phyloP scores from a whole-genome alignment of 2,113 vertebrate species.

The Lophura nycthemera region DNA sequence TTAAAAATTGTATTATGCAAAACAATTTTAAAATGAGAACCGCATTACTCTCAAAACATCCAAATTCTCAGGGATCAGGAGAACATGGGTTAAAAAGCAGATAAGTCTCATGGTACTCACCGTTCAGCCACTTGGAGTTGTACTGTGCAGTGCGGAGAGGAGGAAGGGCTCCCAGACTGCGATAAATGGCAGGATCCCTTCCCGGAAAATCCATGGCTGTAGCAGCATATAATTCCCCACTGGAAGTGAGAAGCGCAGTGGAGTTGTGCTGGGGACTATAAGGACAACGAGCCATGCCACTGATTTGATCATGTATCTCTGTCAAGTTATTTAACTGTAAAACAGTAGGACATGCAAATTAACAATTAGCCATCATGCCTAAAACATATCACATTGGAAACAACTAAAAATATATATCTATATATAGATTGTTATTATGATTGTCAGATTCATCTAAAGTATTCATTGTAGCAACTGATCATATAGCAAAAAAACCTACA shows the following conservation, averaged over 20 bases:
- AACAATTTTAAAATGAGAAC: not conserved
- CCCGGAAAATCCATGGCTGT: conserved; percentile 98
- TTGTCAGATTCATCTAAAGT: not conserved
- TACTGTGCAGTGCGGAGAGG: conserved; percentile 96
- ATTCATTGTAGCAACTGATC: not conserved
- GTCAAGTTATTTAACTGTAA: conserved; percentile 91
- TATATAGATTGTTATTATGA: not conserved
- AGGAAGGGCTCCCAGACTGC: conserved; percentile 91
- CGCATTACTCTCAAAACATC: not conserved
- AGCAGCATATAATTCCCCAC: conserved; percentile 94
- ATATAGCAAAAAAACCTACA: not conserved
- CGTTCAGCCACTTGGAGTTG: conserved; percentile 99
- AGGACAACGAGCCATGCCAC: conserved; percentile 97
- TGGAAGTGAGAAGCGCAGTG: conserved; percentile 94
- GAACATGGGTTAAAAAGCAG: not conserved
- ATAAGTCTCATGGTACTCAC: conserved; percentile 69
- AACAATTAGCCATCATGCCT: not conserved
- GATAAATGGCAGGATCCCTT: conserved; percentile 95
- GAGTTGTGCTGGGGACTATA: conserved; percentile 98
- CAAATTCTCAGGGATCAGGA: not conserved
- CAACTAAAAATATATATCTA: not conserved
- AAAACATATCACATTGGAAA: not conserved
- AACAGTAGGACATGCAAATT: not conserved
- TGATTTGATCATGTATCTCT: conserved; percentile 96
- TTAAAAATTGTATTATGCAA: not conserved